Evolutionary conservation across 2,113 vertebrate species (phyloP).

Genomic region (Ageneiosus marmoratus): DNA sequence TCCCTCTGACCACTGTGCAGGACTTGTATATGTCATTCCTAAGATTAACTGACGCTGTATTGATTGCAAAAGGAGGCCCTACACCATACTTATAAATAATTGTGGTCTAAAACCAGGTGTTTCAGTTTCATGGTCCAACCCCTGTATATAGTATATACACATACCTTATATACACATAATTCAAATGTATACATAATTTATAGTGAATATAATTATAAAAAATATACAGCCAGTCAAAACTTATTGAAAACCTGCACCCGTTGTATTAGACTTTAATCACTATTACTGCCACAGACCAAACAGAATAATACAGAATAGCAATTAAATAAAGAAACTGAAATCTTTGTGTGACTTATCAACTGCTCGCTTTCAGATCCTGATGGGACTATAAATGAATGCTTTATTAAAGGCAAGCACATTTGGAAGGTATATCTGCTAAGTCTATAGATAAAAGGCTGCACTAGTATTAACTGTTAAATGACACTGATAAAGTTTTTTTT

Average conservation of each 20-base stretch:
- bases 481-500: neutral
- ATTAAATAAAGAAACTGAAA: neutral
- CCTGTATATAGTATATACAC: no score
- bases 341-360: neutral
- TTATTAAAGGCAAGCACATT: neutral
- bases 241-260: neutral
- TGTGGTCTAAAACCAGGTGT: no score
- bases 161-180: slow-evolving; percentile 16
- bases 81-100: no score
- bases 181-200: neutral
- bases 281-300: neutral
- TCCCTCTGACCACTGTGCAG: no score
- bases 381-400: neutral
- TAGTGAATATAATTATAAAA: neutral
- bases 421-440: neutral
- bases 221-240: neutral
- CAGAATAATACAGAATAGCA: neutral
- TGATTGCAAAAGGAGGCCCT: no score
- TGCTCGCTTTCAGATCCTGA: neutral
- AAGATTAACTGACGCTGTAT: no score
- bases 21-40: no score
- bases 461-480: neutral
- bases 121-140: no score
- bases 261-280: slow-evolving; percentile 1
- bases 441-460: neutral